These are phyloP conservation scores for Turnix velox DNA, from an alignment of 2,113 vertebrate species.

Conservation along the genomic window DNA sequence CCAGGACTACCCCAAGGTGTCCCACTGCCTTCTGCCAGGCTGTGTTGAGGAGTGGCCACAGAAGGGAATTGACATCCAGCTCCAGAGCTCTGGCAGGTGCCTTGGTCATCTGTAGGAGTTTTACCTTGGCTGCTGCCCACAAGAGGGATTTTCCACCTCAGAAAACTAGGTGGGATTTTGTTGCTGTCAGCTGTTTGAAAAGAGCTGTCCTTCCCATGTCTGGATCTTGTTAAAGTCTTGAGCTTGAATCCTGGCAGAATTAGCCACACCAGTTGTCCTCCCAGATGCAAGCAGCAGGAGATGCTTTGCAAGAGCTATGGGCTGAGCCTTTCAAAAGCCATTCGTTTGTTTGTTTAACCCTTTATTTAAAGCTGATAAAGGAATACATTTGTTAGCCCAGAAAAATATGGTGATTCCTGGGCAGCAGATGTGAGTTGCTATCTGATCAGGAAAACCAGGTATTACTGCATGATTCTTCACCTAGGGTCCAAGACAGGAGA, in stretches of 20 bases:
- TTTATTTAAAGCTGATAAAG: neutral
- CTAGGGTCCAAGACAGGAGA: neutral
- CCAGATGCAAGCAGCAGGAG: neutral
- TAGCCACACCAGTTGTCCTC: neutral
- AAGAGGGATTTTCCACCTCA: neutral
- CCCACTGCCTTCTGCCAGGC: neutral
- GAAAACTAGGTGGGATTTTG: neutral
- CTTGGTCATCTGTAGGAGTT: neutral
- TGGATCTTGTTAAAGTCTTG: neutral
- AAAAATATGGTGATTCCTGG: neutral
- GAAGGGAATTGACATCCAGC: neutral
- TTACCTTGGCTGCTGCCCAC: neutral
- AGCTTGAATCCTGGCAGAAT: neutral
- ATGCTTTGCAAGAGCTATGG: neutral
- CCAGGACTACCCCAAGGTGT: neutral
- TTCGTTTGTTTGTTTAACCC: neutral
- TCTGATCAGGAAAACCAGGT: neutral
- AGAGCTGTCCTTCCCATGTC: neutral
- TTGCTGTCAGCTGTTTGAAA: neutral
- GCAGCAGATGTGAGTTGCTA: neutral
- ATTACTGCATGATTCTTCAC: no score
- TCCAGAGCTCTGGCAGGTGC: neutral
- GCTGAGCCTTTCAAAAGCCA: neutral
- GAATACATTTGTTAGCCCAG: neutral
- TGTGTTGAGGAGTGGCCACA: rapidly evolving